Evolutionary conservation across 2,797 vertebrate species (phyloP), one percentile per base, ranked within the genome.

Genomic region (Catharus ustulatus): DNA sequence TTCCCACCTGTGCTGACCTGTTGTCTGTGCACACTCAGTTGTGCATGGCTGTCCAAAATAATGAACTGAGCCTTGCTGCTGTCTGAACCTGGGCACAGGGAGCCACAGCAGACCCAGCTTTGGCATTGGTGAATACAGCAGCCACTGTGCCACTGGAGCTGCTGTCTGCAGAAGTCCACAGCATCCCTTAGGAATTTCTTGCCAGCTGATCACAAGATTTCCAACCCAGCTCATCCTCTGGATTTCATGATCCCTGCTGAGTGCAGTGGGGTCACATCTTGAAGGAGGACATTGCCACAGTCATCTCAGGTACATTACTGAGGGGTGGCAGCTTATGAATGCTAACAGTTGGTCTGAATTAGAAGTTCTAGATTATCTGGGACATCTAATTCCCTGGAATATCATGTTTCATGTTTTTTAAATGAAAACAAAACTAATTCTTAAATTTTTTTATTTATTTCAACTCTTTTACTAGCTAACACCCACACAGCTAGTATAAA

Each of bases 21-120:
- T 8, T 54, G 43, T 6, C 45, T 51, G 38, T 58, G 32, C 3
- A 7, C 6, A 3, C 19, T 11, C 46, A 10, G 34, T 1, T n/a
- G n/a, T 45, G 18, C 4, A 5, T 11, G 13, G 1, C 15, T 9
- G 1, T 5, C 11, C 11, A 7, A 4, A 49, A 40, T 1, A 14
- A 10, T 2, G 11, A 17, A 11, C 26, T 45, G 18, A 59, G 11
- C n/a, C 49, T 63, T 51, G 67, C 23, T 71, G 16, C 19, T 48
- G 15, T 4, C 62, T 66, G 32, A 69, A 52, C 11, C 61, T 26
- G 40, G 21, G 6, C 34, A 38, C 29, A 15, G 38, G 40, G 24
- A 78, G 2, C 5, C 48, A 51, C 8, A 6, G 5, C n/a, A 72
- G 18, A 16, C 54, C 36, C 5, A 51, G 18, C 36, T 63, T 10